Base-by-base conservation (phyloP, 37 sponge, comb jelly and placozoan species). In the Corticium candelabrum region DNA sequence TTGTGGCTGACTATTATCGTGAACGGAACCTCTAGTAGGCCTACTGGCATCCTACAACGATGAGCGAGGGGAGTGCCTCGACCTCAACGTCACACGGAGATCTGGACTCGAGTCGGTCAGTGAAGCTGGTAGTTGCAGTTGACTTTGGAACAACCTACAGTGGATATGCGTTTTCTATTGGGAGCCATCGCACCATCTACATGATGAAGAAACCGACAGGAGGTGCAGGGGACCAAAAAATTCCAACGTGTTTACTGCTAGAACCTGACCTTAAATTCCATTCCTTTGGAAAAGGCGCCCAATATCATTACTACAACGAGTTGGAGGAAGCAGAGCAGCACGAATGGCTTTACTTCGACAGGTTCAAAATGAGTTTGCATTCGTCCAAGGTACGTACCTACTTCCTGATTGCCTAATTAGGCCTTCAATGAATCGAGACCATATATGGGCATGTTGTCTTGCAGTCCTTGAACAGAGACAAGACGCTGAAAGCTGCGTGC, bases 151-250 rank as follows among this genome's bases (percentile, higher is more conserved):
- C 62, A 21, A 21, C 62, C 15, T 50, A 27, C 62, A 50, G 62
- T 21, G 62, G 62, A 11, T 50, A 50, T 21, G 62, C 62, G 62
- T 50, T 50, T 21, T 50, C 62, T 11, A 27, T 50, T 21, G 62
- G 21, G 62, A 50, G 62, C 62, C 15, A 50, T 50, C 62, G 62
- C 62, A 50, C 11, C 62, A 50, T 50, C 62, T 50, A 50, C 62
- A 21, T 21, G 15, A 50, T 50, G 62, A 11, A 21, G 11, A 11
- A 50, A 21, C 11, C 62, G 62, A 21, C 11, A 21, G 21, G 62
- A 11, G 62, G 62, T 21, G 15, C 62, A 21, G 21, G 62, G 15
- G 15, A 11, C 15, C 21, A 21, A 11, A 50, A 50, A 50, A 21
- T 50, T 50, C 62, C 62, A 21, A 50, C 62, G 62, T 50, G 62